Percentiles rank a stretch among this genome's conserved stretches.
Evolutionary conservation across 1,140 invertebrate species (phyloP).

Genomic region (Bombus soroeensis): DNA sequence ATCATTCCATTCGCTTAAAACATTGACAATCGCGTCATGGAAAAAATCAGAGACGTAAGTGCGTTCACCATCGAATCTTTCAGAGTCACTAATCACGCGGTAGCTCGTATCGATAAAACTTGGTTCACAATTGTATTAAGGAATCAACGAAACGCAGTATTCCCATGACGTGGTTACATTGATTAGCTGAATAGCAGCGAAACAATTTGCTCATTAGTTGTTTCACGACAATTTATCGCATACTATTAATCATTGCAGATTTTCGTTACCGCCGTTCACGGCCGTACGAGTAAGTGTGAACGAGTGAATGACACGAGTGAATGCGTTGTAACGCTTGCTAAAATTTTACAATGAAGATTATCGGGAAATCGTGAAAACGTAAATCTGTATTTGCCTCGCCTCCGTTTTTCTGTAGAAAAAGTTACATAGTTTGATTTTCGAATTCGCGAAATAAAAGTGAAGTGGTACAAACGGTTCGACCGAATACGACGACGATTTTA

Average conservation of each 20-base stretch:
- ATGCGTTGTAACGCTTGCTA: neutral
- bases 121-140: neutral
- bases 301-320: neutral
- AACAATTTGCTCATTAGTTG: neutral
- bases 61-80: neutral
- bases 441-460: neutral
- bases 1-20: neutral
- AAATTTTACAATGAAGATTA: neutral
- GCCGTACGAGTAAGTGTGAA: neutral
- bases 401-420: neutral
- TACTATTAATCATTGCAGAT: slow-evolving; percentile 22
- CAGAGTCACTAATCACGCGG: neutral
- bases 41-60: slow-evolving; percentile 6
- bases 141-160: slow-evolving; percentile 17
- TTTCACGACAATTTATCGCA: neutral
- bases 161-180: neutral
- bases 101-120: neutral
- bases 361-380: slow-evolving; percentile 17
- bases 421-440: neutral
- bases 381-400: neutral
- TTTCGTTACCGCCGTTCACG: slow-evolving; percentile 11
- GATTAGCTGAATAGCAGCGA: neutral
- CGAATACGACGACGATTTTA: neutral
- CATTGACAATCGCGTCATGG: neutral
- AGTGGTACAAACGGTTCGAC: neutral